phyloP scores from a whole-genome alignment of 2,888 invertebrate genomes.

The Mythimna pallens region DNA sequence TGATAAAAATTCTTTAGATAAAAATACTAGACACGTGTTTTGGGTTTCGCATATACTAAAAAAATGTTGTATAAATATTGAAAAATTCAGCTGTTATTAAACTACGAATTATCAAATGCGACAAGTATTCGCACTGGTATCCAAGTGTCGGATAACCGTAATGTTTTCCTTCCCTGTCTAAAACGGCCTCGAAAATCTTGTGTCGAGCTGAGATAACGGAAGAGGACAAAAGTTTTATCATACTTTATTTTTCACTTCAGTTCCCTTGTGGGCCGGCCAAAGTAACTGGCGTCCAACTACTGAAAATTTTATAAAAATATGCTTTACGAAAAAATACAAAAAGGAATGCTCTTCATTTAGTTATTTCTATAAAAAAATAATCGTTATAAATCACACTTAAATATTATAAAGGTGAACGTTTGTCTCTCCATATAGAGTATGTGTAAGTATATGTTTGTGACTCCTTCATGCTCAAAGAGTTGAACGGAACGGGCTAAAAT shows the following conservation, averaged over 20 bases:
- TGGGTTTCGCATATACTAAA: too few relatives aligned
- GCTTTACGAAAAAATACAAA: conserved; percentile 9
- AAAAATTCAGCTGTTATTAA: conserved; percentile 1
- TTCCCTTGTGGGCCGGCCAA: conserved; percentile 41
- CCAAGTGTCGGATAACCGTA: conserved; percentile 43
- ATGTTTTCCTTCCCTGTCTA: conserved; percentile 47
- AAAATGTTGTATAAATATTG: neutral
- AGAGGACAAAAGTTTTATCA: conserved; percentile 60
- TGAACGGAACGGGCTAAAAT: too few relatives aligned
- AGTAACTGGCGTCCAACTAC: conserved; percentile 31
- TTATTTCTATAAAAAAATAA: neutral
- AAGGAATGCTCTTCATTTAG: conserved; percentile 2
- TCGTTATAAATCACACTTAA: too few relatives aligned
- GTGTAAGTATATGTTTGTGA: too few relatives aligned
- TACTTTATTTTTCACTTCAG: conserved; percentile 61
- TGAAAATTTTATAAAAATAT: conserved; percentile 33
- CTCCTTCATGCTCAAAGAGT: too few relatives aligned
- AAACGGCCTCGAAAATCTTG: conserved; percentile 53
- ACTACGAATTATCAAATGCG: conserved; percentile 24
- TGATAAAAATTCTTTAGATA: too few relatives aligned
- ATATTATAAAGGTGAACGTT: too few relatives aligned
- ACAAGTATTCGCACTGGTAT: conserved; percentile 26
- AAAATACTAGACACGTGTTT: neutral
- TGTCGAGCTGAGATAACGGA: conserved; percentile 58
- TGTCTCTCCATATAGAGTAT: too few relatives aligned